Percentiles rank a stretch among this genome's conserved stretches.
These are phyloP conservation scores for Bagarius yarrelli DNA, from an alignment of 2,113 vertebrate genomes.

Conservation along the genomic window DNA sequence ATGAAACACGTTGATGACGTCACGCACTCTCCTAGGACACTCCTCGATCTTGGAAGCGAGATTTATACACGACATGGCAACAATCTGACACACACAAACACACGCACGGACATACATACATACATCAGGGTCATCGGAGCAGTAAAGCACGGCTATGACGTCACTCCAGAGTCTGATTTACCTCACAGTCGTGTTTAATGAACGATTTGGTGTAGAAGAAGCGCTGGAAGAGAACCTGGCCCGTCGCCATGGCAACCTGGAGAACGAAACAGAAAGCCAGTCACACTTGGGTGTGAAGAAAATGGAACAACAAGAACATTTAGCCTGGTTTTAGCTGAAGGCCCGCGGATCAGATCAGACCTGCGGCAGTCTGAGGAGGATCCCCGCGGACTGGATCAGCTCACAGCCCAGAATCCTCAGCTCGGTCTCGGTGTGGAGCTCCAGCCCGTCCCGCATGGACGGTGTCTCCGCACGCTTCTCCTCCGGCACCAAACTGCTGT, in stretches of 20 bases:
- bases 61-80: conserved; percentile 7
- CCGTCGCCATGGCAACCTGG: conserved; percentile 20
- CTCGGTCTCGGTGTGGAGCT: conserved; percentile 14
- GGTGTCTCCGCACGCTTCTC: neutral
- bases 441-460: conserved; percentile 1
- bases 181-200: conserved; percentile 17
- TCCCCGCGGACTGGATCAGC: conserved; percentile 9
- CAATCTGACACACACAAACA: conserved; percentile 9
- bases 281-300: neutral
- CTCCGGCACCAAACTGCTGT: neutral
- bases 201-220: conserved; percentile 21
- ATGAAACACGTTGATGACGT: conserved; percentile 10
- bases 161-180: neutral
- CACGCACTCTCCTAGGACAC: neutral
- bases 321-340: neutral
- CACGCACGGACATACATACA: conserved; percentile 9
- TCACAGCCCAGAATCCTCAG: conserved; percentile 17
- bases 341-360: neutral
- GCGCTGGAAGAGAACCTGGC: conserved; percentile 2
- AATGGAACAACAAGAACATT: neutral
- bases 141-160: neutral
- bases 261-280: neutral
- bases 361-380: conserved; percentile 6
- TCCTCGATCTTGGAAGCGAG: conserved; percentile 4
- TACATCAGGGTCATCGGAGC: neutral